These are phyloP conservation scores for Olivierus martensii DNA, from an alignment of 1,140 invertebrate genomes.

Conservation along the genomic window DNA sequence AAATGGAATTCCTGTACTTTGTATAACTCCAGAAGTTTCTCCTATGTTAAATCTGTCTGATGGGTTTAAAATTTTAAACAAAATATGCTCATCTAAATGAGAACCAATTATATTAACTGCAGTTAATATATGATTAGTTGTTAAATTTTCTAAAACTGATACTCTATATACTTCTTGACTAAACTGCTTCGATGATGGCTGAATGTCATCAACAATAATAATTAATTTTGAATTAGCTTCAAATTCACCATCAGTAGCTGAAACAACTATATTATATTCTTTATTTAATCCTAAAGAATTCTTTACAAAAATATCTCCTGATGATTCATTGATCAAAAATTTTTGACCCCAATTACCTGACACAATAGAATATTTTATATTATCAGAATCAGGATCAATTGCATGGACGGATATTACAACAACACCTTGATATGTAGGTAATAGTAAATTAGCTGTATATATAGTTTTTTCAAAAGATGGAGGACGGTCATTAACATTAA, in stretches of 20 bases:
- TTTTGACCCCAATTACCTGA: slow-evolving; percentile 62
- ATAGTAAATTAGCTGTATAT: slow-evolving; percentile 59
- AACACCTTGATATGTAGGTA: slow-evolving; percentile 41
- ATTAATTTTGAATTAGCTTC: slow-evolving; percentile 33
- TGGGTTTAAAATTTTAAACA: slow-evolving; percentile 78
- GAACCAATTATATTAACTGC: slow-evolving; percentile 72
- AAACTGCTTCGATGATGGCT: slow-evolving; percentile 62
- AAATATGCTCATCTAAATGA: slow-evolving; percentile 70
- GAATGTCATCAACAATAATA: slow-evolving; percentile 48
- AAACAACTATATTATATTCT: slow-evolving; percentile 32
- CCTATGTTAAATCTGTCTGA: slow-evolving; percentile 80
- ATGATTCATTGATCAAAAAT: slow-evolving; percentile 58
- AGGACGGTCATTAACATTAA: slow-evolving; percentile 74
- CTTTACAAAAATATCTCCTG: slow-evolving; percentile 53
- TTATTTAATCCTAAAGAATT: slow-evolving; percentile 37
- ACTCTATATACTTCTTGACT: slow-evolving; percentile 65
- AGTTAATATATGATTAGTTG: slow-evolving; percentile 58
- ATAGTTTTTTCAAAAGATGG: slow-evolving; percentile 54
- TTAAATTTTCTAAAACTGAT: slow-evolving; percentile 60
- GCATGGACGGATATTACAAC: slow-evolving; percentile 45
- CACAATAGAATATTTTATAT: slow-evolving; percentile 62
- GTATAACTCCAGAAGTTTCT: slow-evolving; percentile 68
- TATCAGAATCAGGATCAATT: slow-evolving; percentile 48
- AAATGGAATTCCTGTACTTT: slow-evolving; percentile 57
- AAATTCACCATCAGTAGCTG: slow-evolving; percentile 42